Base-by-base conservation (phyloP, 2,113 vertebrate species). In the Neolamprologus falcicula region DNA sequence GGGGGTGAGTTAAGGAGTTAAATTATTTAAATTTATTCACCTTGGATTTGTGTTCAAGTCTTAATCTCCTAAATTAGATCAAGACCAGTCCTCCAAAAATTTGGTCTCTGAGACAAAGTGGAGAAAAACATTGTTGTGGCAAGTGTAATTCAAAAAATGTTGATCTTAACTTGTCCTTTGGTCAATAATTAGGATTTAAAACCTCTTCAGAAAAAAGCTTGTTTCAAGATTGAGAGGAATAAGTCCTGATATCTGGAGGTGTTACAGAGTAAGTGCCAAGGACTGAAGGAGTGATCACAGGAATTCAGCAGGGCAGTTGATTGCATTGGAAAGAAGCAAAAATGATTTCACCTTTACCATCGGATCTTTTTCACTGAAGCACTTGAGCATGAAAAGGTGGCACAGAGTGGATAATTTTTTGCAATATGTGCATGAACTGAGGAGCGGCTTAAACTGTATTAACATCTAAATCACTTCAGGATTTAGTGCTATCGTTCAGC, bases 381-480 rank as follows among this genome's bases (percentile, higher is more conserved):
- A 57, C 37, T 26, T 2, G 31, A 57, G 7, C 78, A 54, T 68
- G 73, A 78, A 81, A 84, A 89, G 21, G 73, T 84, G 76, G 61
- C 54, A 53, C 35, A 13, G 53, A 81, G 66, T 54, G 28, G 61
- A 79, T 88, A 1, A 59, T 82, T n/a, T 37, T 86, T 28, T 80
- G 66, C 85, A 83, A 50, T 17, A 78, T 71, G 52, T 17, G 80
- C 57, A 31, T 76, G 73, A 66, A 85, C 13, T 54, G 57, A 80
- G 73, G 83, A 40, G 90, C 24, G 55, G 85, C 57, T 88, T 84
- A 86, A 88, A 31, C 47, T 33, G 66, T 83, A 94, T 94, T 92
- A 92, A 54, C 17, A 81, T 88, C 78, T 17, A 88, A 84, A 89
- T 92, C 88, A 33, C 53, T 81, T 82, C 61, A 88, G 85, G 63